Evolutionary conservation across 2,113 vertebrate genomes (phyloP).

Genomic region (Thunnus thynnus): DNA sequence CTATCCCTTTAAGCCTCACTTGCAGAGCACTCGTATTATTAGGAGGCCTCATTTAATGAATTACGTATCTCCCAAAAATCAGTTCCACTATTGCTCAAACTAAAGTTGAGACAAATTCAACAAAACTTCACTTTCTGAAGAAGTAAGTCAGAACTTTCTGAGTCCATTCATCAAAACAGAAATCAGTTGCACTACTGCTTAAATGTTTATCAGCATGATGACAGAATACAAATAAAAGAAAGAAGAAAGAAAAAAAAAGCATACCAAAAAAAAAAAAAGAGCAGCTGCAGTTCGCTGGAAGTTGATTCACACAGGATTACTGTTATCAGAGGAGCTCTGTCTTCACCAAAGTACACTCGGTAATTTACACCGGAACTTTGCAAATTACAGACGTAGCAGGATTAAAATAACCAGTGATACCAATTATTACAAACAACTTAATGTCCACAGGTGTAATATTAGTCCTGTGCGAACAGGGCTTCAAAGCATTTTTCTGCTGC

Average conservation of each 20-base stretch:
- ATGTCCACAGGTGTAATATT: conserved; percentile 39
- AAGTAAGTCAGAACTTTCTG: no score
- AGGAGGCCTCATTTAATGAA: no score
- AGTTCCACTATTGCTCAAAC: not conserved
- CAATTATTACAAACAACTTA: conserved; percentile 36
- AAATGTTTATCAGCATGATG: not conserved
- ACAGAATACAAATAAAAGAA: not conserved
- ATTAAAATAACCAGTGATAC: conserved; percentile 42
- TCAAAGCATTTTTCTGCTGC: conserved; percentile 52
- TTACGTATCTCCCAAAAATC: no score
- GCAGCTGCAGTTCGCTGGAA: not conserved
- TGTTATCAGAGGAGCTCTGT: conserved; percentile 28
- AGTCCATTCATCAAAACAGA: no score
- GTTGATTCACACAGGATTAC: conserved; percentile 39
- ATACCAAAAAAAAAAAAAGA: not conserved
- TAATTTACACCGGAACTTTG: conserved; percentile 36
- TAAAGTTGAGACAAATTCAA: not conserved
- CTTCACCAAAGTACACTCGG: not conserved
- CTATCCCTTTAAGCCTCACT: no score
- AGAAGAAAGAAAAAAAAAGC: conserved; percentile 9
- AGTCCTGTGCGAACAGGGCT: conserved; percentile 7
- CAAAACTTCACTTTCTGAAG: no score
- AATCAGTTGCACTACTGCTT: no score
- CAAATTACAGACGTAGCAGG: conserved; percentile 47
- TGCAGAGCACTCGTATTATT: no score